These are phyloP conservation scores for Apis laboriosa DNA, from an alignment of 1,140 invertebrate genomes.

Conservation along the genomic window DNA sequence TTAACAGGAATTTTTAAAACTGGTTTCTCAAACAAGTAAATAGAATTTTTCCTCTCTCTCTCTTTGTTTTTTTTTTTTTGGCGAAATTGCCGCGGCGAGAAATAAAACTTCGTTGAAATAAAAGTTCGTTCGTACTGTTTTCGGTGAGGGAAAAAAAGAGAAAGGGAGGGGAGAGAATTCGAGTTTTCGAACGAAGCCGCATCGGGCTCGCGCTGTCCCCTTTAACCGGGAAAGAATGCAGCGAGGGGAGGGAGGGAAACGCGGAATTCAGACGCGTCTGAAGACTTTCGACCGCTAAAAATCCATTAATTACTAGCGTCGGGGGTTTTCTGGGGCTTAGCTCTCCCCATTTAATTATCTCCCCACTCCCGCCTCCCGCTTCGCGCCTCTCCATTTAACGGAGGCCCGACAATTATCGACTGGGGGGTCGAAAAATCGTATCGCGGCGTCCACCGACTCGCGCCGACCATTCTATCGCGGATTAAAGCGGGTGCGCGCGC, in stretches of 20 bases:
- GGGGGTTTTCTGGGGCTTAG: neutral
- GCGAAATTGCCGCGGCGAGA: too few relatives aligned
- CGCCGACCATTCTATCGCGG: neutral
- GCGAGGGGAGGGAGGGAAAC: neutral
- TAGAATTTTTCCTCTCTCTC: too few relatives aligned
- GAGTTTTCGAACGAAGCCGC: neutral
- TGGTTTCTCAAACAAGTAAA: too few relatives aligned
- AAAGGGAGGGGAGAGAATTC: neutral
- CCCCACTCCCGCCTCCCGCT: neutral
- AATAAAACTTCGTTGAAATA: neutral
- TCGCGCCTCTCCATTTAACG: constrained; percentile 28
- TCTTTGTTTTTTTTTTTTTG: too few relatives aligned
- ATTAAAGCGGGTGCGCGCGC: constrained; percentile 20
- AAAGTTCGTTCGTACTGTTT: neutral
- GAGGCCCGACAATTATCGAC: neutral
- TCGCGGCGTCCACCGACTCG: too few relatives aligned
- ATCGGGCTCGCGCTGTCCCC: neutral
- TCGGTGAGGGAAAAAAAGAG: too few relatives aligned
- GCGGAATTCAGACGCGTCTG: constrained; percentile 15
- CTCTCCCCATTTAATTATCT: constrained; percentile 35
- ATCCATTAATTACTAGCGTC: constrained; percentile 34
- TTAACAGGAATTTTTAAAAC: too few relatives aligned
- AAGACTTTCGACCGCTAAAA: constrained; percentile 20
- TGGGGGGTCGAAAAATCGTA: constrained; percentile 7
- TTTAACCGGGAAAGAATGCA: constrained; percentile 23